phyloP scores from a whole-genome alignment of 2,888 invertebrate species.

The Trichacis sp. region DNA sequence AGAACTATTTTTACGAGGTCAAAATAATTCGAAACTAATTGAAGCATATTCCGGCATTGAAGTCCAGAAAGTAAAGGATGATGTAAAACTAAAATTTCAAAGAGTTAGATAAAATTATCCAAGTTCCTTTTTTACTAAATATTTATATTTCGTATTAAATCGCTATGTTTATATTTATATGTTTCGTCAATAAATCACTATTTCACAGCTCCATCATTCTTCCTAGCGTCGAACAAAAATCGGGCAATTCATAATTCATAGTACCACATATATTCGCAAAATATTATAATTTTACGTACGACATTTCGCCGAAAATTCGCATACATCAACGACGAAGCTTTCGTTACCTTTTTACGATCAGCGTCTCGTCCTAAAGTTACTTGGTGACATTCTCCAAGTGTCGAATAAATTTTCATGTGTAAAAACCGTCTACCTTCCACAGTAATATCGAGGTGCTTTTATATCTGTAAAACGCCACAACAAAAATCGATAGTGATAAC shows the following conservation, averaged over 20 bases:
- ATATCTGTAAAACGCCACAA: background rate
- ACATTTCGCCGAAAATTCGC: conserved; percentile 32
- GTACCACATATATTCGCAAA: conserved; percentile 26
- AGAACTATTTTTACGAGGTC: too few relatives aligned
- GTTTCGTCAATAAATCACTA: conserved; percentile 64
- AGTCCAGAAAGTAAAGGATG: too few relatives aligned
- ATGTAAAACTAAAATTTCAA: too few relatives aligned
- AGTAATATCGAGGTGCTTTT: background rate
- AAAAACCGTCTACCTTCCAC: background rate
- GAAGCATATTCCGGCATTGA: too few relatives aligned
- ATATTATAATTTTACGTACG: conserved; percentile 31
- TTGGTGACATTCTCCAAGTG: background rate
- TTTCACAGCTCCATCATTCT: conserved; percentile 63
- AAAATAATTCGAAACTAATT: too few relatives aligned
- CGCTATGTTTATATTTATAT: conserved; percentile 57
- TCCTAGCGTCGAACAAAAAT: conserved; percentile 56
- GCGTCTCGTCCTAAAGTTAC: background rate
- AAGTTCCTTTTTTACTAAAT: conserved; percentile 55
- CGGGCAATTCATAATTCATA: conserved; percentile 37
- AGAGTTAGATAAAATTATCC: too few relatives aligned
- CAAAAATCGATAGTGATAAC: conserved; percentile 21
- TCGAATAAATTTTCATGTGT: background rate
- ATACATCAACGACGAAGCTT: background rate
- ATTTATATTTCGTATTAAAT: conserved; percentile 63
- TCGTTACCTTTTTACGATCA: background rate